A percentile compares a stretch with the other conserved stretches of the same genome.
Evolutionary conservation across 2,888 invertebrate genomes (phyloP).

Genomic region (Drosophila subquinaria): DNA sequence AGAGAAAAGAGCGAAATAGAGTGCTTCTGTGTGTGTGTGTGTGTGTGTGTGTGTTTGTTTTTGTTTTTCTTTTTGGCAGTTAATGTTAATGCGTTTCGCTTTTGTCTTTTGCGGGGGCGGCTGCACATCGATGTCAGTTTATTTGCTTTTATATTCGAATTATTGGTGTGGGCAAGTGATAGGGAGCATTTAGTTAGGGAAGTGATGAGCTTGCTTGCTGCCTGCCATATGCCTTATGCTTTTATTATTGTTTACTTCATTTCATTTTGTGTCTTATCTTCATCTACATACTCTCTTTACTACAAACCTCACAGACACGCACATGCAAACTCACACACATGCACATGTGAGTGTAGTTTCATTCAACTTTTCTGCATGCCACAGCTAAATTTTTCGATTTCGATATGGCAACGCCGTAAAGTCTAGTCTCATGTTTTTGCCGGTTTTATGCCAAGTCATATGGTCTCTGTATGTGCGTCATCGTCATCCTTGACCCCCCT

Average conservation of each 20-base stretch:
- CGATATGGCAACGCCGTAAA: constrained; percentile 52
- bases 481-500: constrained; percentile 54
- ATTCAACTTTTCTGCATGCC: constrained; percentile 61
- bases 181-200: constrained; percentile 13
- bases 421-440: constrained; percentile 57
- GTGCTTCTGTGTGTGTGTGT: constrained; percentile 4
- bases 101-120: constrained; percentile 56
- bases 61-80: constrained; percentile 74
- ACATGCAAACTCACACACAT: constrained; percentile 10
- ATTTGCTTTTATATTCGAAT: constrained; percentile 64
- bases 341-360: constrained; percentile 40
- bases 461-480: constrained; percentile 63
- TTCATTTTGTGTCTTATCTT: constrained; percentile 68
- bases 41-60: constrained; percentile 45
- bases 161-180: constrained; percentile 10
- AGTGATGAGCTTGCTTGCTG: constrained; percentile 14
- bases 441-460: constrained; percentile 52
- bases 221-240: constrained; percentile 57
- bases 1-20: constrained; percentile 7
- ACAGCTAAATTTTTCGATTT: constrained; percentile 49
- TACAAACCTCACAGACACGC: constrained; percentile 29
- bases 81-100: constrained; percentile 74
- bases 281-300: constrained; percentile 40
- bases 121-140: constrained; percentile 52
- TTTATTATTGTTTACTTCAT: constrained; percentile 70